Percentiles rank a stretch among this genome's conserved stretches.
These are phyloP conservation scores for Linyphia triangularis DNA, from an alignment of 2,888 invertebrate species.

Conservation along the genomic window DNA sequence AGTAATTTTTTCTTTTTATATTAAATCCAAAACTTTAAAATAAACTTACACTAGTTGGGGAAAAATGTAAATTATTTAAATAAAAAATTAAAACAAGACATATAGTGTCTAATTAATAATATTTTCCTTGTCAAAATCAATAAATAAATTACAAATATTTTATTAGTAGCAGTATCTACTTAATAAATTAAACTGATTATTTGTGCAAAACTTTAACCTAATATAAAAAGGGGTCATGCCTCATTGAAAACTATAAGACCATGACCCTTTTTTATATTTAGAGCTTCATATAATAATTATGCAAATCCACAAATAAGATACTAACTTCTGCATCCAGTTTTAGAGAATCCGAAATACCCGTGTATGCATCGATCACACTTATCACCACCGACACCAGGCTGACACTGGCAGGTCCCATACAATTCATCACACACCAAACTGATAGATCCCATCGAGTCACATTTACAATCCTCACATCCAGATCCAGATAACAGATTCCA, in stretches of 20 bases:
- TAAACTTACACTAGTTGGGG: too few species aligned
- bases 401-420: conserved; percentile 86
- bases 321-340: conserved; percentile 81
- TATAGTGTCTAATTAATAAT: too few species aligned
- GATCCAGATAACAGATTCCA: conserved; percentile 87
- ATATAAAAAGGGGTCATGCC: too few species aligned
- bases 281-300: neutral
- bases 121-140: too few species aligned
- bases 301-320: neutral
- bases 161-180: neutral
- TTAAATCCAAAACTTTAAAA: too few species aligned
- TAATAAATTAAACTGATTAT: neutral
- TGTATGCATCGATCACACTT: conserved; percentile 81
- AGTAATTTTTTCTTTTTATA: too few species aligned
- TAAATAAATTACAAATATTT: too few species aligned
- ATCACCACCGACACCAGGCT: conserved; percentile 81
- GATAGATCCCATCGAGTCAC: conserved; percentile 82
- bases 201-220: neutral
- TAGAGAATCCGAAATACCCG: conserved; percentile 81
- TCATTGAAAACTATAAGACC: too few species aligned
- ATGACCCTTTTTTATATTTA: too few species aligned
- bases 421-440: conserved; percentile 85
- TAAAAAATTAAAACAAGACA: too few species aligned
- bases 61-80: too few species aligned
- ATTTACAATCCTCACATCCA: conserved; percentile 92